These are phyloP conservation scores for Calliopsis andreniformis DNA, from an alignment of 1,140 invertebrate species.

Conservation along the genomic window DNA sequence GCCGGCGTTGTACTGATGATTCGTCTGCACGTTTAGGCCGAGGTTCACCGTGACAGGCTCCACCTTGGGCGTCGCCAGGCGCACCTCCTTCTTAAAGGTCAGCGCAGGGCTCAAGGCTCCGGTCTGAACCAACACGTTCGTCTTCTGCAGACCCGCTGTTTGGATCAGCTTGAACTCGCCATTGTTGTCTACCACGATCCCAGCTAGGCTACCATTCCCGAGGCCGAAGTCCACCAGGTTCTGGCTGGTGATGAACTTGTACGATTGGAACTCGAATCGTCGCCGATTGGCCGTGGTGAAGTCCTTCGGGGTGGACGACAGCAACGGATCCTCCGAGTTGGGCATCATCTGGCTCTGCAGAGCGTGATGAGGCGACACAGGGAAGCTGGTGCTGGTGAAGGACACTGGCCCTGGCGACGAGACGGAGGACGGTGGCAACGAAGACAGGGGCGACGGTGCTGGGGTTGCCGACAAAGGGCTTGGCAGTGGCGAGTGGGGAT, in stretches of 20 bases:
- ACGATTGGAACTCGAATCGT: constrained; percentile 85
- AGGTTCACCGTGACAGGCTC: constrained; percentile 70
- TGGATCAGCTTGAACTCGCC: constrained; percentile 86
- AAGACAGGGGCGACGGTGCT: constrained; percentile 83
- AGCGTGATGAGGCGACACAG: constrained; percentile 82
- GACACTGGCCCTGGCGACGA: constrained; percentile 82
- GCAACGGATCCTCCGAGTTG: constrained; percentile 90
- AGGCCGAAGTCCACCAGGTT: constrained; percentile 83
- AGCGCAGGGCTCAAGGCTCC: constrained; percentile 74
- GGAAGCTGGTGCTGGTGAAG: constrained; percentile 79
- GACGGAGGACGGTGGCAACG: constrained; percentile 81
- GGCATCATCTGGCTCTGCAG: constrained; percentile 90
- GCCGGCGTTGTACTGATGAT: constrained; percentile 66
- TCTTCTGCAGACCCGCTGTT: constrained; percentile 80
- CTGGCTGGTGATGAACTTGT: constrained; percentile 84
- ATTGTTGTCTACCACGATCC: constrained; percentile 85
- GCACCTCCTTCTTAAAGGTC: constrained; percentile 77
- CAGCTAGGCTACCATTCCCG: constrained; percentile 83
- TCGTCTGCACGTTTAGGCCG: constrained; percentile 60
- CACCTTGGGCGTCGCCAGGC: constrained; percentile 72
- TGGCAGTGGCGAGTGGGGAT: constrained; percentile 85
- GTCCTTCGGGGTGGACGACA: constrained; percentile 91
- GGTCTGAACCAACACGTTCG: constrained; percentile 81
- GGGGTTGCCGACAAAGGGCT: constrained; percentile 84
- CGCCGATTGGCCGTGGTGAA: constrained; percentile 84